phyloP scores from a whole-genome alignment of 2,888 invertebrate species.

The Antitype chi region DNA sequence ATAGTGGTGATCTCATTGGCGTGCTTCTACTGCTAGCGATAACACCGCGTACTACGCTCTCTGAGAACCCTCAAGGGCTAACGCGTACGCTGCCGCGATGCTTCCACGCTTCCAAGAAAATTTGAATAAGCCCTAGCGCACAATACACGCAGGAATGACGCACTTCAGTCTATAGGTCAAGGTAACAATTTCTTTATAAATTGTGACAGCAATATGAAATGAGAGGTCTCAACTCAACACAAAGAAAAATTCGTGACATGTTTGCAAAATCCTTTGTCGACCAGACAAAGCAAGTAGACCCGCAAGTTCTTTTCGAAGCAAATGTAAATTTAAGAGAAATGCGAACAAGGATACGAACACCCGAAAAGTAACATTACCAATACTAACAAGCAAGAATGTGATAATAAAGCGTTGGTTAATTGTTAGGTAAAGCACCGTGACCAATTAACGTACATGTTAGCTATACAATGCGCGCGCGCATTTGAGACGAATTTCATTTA shows the following conservation, averaged over 20 bases:
- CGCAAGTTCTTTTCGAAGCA: background rate
- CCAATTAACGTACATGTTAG: constrained; percentile 84
- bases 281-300: constrained; percentile 30
- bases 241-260: constrained; percentile 44
- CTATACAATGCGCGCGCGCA: constrained; percentile 77
- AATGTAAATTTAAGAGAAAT: constrained; percentile 50
- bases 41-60: constrained; percentile 69
- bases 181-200: constrained; percentile 58
- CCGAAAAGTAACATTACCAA: constrained; percentile 62
- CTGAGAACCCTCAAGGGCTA: constrained; percentile 71
- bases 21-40: constrained; percentile 74
- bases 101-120: constrained; percentile 59
- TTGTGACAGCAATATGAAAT: constrained; percentile 54
- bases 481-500: constrained; percentile 88
- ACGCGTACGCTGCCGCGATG: constrained; percentile 35
- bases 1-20: constrained; percentile 88
- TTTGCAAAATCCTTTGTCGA: constrained; percentile 35
- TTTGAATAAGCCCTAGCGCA: constrained; percentile 43
- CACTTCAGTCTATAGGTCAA: constrained; percentile 58
- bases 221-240: constrained; percentile 40
- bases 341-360: constrained; percentile 51
- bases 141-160: constrained; percentile 53
- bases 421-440: constrained; percentile 89
- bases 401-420: constrained; percentile 79
- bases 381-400: constrained; percentile 71